Base-by-base conservation (phyloP, 2,113 vertebrate species). In the Herpetotheres cachinnans region DNA sequence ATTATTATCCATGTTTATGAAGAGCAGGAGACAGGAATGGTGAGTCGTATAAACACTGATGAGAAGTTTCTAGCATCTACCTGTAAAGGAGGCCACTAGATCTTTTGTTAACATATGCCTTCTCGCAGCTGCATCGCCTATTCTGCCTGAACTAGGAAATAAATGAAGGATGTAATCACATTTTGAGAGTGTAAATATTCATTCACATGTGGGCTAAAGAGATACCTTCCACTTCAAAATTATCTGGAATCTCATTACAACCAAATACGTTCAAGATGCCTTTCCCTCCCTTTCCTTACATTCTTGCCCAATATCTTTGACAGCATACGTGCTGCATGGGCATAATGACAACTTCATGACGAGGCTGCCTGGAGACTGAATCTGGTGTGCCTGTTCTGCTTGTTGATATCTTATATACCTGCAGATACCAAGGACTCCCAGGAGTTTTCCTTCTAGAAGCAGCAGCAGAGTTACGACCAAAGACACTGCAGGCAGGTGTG, bases 1-100 rank as follows among this genome's bases (percentile, higher is more conserved):
- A 62, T 94, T 82, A 96, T 93, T 95, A 93, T 52, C 62, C 16
- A 18, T 74, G 94, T 94, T 88, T 95, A 92, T 44, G n/a, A 83
- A 42, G 24, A 54, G 36, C n/a, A 70, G 59, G 29, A 83, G 67
- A 70, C 59, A 88, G 79, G 82, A 91, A 83, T 70, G 46, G 42
- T 58, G 50, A 90, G 66, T 46, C 42, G 18, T 69, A 69, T 76
- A 49, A 85, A 84, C 72, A 55, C 16, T 16, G 0, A 52, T 54
- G 36, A 86, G 61, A 67, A 86, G 34, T 61, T 94, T 61, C 54
- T 50, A 49, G 62, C 58, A 80, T 36, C 30, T 50, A 42, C 32
- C 29, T 73, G 42, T 80, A 49, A 61, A 86, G 77, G 15, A 95
- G 32, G 55, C 32, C 42, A 81, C 13, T 27, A 36, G 11, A n/a